Percentiles rank a stretch among this genome's conserved stretches.
phyloP scores from a whole-genome alignment of 2,797 vertebrate species.

The Parambassis ranga region DNA sequence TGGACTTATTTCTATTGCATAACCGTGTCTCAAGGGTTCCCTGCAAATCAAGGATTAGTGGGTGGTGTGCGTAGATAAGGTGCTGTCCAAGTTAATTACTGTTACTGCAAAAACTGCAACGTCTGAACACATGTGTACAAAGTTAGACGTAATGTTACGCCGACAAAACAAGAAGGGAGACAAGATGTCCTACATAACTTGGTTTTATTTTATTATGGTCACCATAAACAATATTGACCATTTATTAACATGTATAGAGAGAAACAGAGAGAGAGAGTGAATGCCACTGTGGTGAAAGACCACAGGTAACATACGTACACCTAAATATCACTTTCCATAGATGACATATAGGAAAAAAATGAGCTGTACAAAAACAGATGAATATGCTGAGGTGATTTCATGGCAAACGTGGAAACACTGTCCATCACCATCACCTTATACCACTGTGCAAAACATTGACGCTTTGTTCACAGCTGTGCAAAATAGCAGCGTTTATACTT shows the following conservation, averaged over 20 bases:
- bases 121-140: not conserved
- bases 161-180: conserved; percentile 32
- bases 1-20: conserved; percentile 60
- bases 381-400: conserved; percentile 32
- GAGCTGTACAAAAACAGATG: conserved; percentile 62
- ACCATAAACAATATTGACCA: conserved; percentile 66
- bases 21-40: conserved; percentile 55
- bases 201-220: conserved; percentile 71
- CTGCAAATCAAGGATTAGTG: conserved; percentile 60
- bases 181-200: conserved; percentile 37
- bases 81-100: conserved; percentile 35
- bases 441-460: conserved; percentile 69
- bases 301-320: conserved; percentile 51
- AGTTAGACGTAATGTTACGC: not conserved
- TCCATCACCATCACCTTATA: conserved; percentile 33
- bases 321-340: conserved; percentile 48
- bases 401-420: conserved; percentile 52
- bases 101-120: conserved; percentile 15
- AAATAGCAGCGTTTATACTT: conserved; percentile 72
- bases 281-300: conserved; percentile 36
- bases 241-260: conserved; percentile 58
- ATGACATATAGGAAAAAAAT: conserved; percentile 42
- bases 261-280: conserved; percentile 52
- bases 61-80: conserved; percentile 51
- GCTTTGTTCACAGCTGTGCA: conserved; percentile 74